Conservation (phyloP, 2,797 vertebrate genomes). For the Manis javanica region DNA sequence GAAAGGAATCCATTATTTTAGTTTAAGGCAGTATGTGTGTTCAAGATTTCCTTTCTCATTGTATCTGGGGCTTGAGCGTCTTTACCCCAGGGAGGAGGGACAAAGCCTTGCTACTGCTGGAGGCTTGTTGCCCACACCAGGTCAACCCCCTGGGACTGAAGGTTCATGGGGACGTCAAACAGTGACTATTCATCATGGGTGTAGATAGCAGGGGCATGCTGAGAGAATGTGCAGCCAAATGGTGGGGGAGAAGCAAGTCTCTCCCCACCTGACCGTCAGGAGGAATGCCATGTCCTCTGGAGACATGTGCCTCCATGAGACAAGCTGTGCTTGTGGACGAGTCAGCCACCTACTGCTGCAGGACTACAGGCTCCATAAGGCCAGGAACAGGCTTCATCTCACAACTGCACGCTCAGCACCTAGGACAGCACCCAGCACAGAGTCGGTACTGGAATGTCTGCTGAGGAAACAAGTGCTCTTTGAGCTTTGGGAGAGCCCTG, state of each 20-base stretch:
- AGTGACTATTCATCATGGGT: not conserved
- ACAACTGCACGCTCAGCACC: not conserved
- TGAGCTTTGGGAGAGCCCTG: not conserved
- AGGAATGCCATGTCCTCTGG: no score
- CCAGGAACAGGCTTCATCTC: not conserved
- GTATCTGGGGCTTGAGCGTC: not conserved
- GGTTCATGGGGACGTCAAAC: not conserved
- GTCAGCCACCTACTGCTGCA: no score
- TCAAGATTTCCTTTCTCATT: not conserved
- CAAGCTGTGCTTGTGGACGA: no score
- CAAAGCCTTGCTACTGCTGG: rapidly evolving
- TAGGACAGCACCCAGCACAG: rapidly evolving
- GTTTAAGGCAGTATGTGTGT: not conserved
- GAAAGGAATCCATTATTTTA: not conserved
- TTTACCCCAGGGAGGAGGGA: not conserved
- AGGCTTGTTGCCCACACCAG: rapidly evolving
- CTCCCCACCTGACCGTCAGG: no score
- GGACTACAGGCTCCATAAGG: not conserved
- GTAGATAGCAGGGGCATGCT: no score
- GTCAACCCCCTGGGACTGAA: not conserved
- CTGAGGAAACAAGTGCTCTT: not conserved
- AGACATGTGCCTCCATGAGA: no score
- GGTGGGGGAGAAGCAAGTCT: no score
- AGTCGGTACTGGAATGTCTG: not conserved
- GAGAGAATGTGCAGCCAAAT: no score